These are phyloP conservation scores for Tachystola acroxantha DNA, from an alignment of 2,888 invertebrate genomes.

Conservation along the genomic window DNA sequence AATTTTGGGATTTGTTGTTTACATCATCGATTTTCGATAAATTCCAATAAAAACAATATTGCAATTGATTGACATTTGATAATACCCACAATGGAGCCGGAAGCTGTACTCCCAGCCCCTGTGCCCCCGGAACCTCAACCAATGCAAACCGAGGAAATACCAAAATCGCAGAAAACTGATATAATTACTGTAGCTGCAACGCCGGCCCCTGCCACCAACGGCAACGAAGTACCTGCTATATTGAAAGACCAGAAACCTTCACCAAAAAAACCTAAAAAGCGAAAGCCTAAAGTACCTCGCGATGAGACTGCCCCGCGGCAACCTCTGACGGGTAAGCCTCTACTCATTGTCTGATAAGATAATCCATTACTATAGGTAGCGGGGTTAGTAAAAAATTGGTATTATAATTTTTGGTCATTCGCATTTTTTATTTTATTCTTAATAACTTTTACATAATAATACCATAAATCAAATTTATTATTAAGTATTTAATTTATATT, in stretches of 20 bases:
- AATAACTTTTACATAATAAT: no score
- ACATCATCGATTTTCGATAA: no score
- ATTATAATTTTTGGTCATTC: no score
- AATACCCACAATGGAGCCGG: slow-evolving; percentile 11
- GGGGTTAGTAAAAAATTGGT: no score
- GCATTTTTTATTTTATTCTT: no score
- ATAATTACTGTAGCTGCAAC: slow-evolving; percentile 5
- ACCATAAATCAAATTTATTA: no score
- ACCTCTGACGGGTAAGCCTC: slow-evolving; percentile 81
- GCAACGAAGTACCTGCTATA: slow-evolving; percentile 13
- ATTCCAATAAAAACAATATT: no score
- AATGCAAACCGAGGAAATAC: slow-evolving; percentile 16
- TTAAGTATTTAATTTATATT: no score
- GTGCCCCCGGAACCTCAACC: slow-evolving; percentile 12
- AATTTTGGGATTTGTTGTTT: no score
- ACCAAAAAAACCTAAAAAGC: slow-evolving; percentile 78
- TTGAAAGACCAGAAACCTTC: slow-evolving; percentile 47
- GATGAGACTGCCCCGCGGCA: slow-evolving; percentile 86
- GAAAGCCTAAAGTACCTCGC: slow-evolving; percentile 82
- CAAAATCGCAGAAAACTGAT: slow-evolving; percentile 16
- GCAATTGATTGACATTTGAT: no score
- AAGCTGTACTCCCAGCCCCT: slow-evolving; percentile 10
- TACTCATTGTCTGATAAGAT: no score
- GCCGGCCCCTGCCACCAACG: slow-evolving; percentile 9
- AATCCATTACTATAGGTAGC: no score